Base-by-base conservation (phyloP, 1,140 invertebrate genomes). In the Zaprionus nigranus region DNA sequence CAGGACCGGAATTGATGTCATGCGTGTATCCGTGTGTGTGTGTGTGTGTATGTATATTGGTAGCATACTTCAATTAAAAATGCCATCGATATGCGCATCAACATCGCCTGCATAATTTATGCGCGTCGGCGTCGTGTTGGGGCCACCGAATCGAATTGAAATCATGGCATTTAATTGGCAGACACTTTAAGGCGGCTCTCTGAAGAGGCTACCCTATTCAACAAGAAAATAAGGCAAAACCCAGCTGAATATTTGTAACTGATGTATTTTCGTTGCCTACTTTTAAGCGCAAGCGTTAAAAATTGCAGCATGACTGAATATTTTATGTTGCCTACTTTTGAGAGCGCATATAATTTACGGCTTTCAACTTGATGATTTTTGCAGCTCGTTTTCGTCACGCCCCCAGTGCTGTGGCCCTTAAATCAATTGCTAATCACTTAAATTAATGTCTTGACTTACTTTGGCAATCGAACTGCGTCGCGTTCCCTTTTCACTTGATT, bases 1-100 rank as follows among this genome's bases (percentile, higher is more conserved):
- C 12, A 20, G 13, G 15, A 30, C 38, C 26, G 53, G 30, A 57
- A 57, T 46, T 46, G 53, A 28, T 43, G 30, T 26, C 57, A 56
- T 30, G 30, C 24, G 22, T 43, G 20, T 40, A 3, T 15, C 15
- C 11, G 58, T 38, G 28, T 20, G 36, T 30, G 56, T 54, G 26
- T 15, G 15, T 11, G 22, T 11, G 58, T 46, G 28, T 24, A 36
- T 38, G 59, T 49, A 22, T 11, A 5, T 51, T 11, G 34, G 20
- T n/a, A 28, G 12, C 58, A 70, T 34, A 66, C 56, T 88, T 88
- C 85, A 79, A 90, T 88, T 88, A 79, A 90, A 86, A 81, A 84
- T 90, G 67, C 78, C 81, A 88, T 84, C 84, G 81, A 85, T 90
- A 85, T 81, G 77, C 58, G 73, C 65, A 57, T 63, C 69, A 68